Percentiles rank a stretch among this genome's conserved stretches.
Evolutionary conservation across 2,797 vertebrate species (phyloP).

Genomic region (Eulemur coronatus): DNA sequence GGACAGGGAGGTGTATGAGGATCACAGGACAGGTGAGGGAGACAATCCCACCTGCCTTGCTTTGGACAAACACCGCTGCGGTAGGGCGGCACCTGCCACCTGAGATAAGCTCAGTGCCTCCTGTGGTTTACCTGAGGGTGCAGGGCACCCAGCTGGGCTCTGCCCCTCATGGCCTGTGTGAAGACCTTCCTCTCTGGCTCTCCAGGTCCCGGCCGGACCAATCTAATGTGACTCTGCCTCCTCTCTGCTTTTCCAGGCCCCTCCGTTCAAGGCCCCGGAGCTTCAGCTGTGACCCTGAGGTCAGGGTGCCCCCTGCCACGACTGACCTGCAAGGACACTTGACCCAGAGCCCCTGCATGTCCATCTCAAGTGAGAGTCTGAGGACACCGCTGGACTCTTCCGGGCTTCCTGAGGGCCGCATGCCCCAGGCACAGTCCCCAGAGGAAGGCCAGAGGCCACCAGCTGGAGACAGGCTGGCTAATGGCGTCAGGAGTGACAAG

Average conservation of each 20-base stretch:
- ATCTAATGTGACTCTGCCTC: not conserved
- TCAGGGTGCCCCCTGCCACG: not conserved
- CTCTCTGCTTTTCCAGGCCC: not conserved
- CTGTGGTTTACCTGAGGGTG: not conserved
- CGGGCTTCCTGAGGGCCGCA: conserved; percentile 1
- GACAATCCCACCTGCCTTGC: not conserved
- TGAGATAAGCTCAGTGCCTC: not conserved
- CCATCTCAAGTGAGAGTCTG: not conserved
- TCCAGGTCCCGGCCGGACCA: not conserved
- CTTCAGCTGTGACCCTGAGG: not conserved
- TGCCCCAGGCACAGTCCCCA: not conserved
- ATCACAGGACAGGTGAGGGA: not conserved
- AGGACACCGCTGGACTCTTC: not conserved
- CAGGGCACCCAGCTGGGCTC: not conserved
- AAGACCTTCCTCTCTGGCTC: not conserved
- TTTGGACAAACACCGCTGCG: not conserved
- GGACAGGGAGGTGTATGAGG: not conserved
- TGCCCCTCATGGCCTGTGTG: fast-evolving
- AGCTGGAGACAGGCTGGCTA: conserved; percentile 17
- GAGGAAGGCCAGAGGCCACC: not conserved
- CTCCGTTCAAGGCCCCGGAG: not conserved
- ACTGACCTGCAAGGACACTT: not conserved
- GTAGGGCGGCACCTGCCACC: not conserved
- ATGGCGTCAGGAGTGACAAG: conserved; percentile 55
- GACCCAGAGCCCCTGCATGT: not conserved